Evolutionary conservation across 2,888 invertebrate genomes (phyloP).

Genomic region (Caenorhabditis sinica): DNA sequence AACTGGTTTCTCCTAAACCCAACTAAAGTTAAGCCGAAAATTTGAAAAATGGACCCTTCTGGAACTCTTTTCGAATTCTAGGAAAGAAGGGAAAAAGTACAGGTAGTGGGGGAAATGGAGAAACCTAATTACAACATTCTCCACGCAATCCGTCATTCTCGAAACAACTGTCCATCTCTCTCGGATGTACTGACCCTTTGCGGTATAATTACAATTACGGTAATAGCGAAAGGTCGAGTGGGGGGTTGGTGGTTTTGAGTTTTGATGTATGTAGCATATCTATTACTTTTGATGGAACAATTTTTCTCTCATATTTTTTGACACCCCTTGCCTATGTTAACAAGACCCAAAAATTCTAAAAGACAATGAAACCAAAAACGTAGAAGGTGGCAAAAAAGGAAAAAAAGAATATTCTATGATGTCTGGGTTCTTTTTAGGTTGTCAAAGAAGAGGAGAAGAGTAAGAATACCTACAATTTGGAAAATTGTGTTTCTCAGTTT

Average conservation of each 20-base stretch:
- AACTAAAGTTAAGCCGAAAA: conserved; percentile 2
- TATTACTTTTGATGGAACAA: no score
- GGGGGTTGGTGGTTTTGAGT: conserved; percentile 26
- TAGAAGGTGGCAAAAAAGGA: neutral
- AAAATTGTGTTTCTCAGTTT: conserved; percentile 10
- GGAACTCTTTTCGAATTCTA: neutral
- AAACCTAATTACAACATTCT: conserved; percentile 55
- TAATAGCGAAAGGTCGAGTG: conserved; percentile 56
- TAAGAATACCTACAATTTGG: conserved; percentile 34
- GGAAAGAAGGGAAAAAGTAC: neutral
- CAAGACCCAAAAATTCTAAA: conserved; percentile 4
- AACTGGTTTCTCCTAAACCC: neutral
- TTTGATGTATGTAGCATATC: conserved; percentile 5
- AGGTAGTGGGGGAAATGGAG: neutral
- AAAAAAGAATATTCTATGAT: conserved; percentile 47
- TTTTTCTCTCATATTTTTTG: neutral
- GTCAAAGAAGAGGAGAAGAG: neutral
- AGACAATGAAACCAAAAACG: conserved; percentile 13
- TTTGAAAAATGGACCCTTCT: neutral
- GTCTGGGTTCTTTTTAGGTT: conserved; percentile 8
- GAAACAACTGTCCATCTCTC: conserved; percentile 19
- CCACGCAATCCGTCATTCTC: conserved; percentile 28
- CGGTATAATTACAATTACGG: conserved; percentile 37
- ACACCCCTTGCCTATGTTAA: neutral
- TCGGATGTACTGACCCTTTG: conserved; percentile 10